Percentiles rank a stretch among this genome's conserved stretches.
These are phyloP conservation scores for Xyrichtys novacula DNA, from an alignment of 2,797 vertebrate genomes.

Conservation along the genomic window DNA sequence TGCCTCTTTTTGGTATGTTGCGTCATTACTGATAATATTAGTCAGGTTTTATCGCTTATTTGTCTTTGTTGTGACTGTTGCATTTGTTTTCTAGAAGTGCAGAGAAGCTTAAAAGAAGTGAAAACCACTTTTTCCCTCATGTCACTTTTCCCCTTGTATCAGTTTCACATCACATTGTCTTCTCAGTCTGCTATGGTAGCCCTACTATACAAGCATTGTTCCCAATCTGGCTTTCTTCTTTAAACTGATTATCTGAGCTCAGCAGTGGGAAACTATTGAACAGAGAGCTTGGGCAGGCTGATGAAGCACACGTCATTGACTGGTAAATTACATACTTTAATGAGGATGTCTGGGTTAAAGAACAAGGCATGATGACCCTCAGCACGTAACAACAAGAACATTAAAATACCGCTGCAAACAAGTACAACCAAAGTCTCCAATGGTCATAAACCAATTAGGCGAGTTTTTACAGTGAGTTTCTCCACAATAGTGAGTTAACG, in stretches of 20 bases:
- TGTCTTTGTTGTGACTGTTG: not conserved
- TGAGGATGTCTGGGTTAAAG: slow-evolving; percentile 6
- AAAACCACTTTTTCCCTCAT: not conserved
- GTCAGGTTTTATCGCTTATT: no score
- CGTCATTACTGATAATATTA: not conserved
- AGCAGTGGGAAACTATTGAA: slow-evolving; percentile 22
- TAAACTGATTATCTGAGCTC: slow-evolving; percentile 24
- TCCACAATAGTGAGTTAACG: slow-evolving; percentile 25
- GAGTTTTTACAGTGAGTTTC: slow-evolving; percentile 39
- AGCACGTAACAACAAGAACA: slow-evolving; percentile 15
- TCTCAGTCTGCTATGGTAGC: not conserved
- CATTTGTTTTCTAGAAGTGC: not conserved
- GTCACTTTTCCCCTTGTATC: not conserved
- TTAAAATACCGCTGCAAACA: slow-evolving; percentile 13
- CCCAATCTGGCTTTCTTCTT: slow-evolving; percentile 18
- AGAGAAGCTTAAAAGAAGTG: not conserved
- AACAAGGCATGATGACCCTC: slow-evolving; percentile 3
- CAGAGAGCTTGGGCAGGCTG: not conserved
- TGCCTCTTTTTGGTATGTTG: not conserved
- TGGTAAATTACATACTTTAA: not conserved
- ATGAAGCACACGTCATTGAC: not conserved
- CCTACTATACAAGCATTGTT: not conserved
- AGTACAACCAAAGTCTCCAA: slow-evolving; percentile 48
- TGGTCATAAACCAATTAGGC: slow-evolving; percentile 48
- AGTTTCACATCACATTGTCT: not conserved